phyloP scores from a whole-genome alignment of 1,140 invertebrate genomes.

The Drosophila auraria region DNA sequence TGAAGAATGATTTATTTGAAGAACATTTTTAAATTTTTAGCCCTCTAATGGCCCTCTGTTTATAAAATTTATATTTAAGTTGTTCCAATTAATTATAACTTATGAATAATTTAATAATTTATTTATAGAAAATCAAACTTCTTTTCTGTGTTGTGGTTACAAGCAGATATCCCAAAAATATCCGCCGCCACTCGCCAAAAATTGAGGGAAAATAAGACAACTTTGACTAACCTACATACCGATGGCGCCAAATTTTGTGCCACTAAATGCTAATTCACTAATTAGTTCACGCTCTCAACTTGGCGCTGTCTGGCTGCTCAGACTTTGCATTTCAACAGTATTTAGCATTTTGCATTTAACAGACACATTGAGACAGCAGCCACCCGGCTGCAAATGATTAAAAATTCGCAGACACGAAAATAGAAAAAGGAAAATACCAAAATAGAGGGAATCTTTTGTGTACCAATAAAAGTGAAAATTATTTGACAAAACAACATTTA shows the following conservation, averaged over 20 bases:
- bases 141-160: no score
- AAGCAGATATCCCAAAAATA: neutral
- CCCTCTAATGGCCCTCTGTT: no score
- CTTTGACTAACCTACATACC: constrained; percentile 59
- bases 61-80: no score
- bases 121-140: no score
- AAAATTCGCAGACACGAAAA: constrained; percentile 64
- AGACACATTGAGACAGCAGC: constrained; percentile 41
- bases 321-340: constrained; percentile 27
- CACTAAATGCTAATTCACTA: constrained; percentile 73
- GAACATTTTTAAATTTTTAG: no score
- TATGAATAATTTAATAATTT: no score
- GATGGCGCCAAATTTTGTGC: constrained; percentile 35
- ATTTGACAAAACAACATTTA: constrained; percentile 49
- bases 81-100: no score
- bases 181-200: constrained; percentile 14
- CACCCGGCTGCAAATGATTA: constrained; percentile 53
- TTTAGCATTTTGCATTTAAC: constrained; percentile 24
- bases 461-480: constrained; percentile 68
- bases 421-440: neutral
- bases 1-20: neutral
- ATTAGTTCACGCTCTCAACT: constrained; percentile 68
- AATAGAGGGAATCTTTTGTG: constrained; percentile 39
- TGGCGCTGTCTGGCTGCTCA: constrained; percentile 41
- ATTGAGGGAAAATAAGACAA: neutral